phyloP scores from a whole-genome alignment of 2,888 invertebrate genomes.

The Strigamia transsilvanica region DNA sequence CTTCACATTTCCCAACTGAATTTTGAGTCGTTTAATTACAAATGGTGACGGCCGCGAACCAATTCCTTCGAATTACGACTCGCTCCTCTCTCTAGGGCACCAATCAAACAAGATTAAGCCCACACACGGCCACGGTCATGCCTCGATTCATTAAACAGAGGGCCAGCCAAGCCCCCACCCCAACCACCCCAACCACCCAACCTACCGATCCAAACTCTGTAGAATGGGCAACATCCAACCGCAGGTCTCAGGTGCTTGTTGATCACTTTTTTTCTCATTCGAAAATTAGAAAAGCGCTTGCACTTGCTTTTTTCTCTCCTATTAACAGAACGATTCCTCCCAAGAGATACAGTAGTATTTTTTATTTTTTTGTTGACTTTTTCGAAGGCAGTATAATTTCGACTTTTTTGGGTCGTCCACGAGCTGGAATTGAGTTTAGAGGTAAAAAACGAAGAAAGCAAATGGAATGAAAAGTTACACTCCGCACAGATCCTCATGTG shows the following conservation, averaged over 20 bases:
- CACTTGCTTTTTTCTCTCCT: not conserved
- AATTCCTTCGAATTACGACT: constrained; percentile 4
- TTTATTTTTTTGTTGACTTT: not conserved
- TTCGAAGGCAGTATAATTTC: not conserved
- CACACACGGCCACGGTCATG: not conserved
- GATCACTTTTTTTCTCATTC: constrained; percentile 21
- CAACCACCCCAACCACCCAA: too few species aligned
- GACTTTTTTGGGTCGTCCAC: too few species aligned
- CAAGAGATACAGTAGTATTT: too few species aligned
- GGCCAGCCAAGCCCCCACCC: not conserved
- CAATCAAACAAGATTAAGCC: constrained; percentile 22
- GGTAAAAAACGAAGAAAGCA: too few species aligned
- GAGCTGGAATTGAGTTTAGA: too few species aligned
- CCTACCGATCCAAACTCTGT: too few species aligned
- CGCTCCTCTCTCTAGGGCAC: not conserved
- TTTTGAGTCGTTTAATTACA: constrained; percentile 43
- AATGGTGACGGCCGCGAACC: not conserved
- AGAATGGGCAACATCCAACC: not conserved
- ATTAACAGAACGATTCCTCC: constrained; percentile 33
- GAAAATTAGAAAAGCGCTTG: constrained; percentile 29
- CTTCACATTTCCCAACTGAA: not conserved
- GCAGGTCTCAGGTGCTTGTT: constrained; percentile 28
- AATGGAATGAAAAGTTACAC: too few species aligned
- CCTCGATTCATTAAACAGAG: not conserved
- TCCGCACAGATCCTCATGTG: not conserved